Conservation (phyloP, 2,113 vertebrate species). For the Corvus moneduloides region DNA sequence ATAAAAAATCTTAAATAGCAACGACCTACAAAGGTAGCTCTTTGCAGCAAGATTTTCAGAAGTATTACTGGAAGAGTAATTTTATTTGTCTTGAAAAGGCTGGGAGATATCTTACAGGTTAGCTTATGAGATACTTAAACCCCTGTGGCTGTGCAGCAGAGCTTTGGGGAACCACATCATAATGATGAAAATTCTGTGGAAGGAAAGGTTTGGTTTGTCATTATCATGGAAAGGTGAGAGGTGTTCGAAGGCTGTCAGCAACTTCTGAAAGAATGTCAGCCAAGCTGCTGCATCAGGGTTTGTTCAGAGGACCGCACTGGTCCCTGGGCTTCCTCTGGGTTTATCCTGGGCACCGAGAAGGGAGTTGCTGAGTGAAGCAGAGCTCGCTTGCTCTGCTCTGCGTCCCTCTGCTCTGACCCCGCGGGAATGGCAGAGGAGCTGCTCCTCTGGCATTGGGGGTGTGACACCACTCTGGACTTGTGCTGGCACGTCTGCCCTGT, state of each 20-base stretch:
- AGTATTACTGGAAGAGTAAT: background rate
- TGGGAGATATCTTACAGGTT: background rate
- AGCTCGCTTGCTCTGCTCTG: rapidly evolving
- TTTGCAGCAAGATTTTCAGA: background rate
- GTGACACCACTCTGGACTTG: background rate
- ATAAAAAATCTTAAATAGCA: background rate
- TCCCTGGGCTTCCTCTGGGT: background rate
- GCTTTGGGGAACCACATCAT: background rate
- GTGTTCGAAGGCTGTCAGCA: background rate
- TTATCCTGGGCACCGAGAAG: background rate
- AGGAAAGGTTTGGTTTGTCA: background rate
- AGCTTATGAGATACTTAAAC: background rate
- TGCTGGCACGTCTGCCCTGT: rapidly evolving
- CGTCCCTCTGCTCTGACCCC: background rate
- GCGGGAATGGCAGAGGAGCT: background rate
- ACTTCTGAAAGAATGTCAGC: background rate
- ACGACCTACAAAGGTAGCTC: background rate
- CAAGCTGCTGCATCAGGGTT: background rate
- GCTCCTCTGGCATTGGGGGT: background rate
- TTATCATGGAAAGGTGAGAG: background rate
- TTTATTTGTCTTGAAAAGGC: background rate
- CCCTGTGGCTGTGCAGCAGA: background rate
- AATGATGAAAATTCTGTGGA: background rate
- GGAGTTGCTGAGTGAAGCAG: background rate
- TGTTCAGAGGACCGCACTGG: background rate